Conservation (phyloP, 2,888 invertebrate genomes). For the Ecliptopera silaceata region DNA sequence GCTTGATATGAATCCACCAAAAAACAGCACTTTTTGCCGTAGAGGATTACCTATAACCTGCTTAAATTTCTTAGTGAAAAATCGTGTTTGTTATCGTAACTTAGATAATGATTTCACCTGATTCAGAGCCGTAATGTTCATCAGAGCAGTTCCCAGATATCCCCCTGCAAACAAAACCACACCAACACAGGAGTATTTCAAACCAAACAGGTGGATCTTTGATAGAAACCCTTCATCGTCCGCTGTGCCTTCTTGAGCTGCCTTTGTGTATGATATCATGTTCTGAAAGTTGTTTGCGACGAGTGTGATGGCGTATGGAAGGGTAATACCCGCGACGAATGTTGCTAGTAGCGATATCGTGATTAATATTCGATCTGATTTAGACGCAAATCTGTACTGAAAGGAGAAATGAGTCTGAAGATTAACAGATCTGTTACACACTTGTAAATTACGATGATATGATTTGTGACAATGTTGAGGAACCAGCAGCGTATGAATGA, state of each 20-base stretch:
- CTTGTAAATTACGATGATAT: no score
- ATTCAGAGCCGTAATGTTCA: constrained; percentile 86
- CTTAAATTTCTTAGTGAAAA: no score
- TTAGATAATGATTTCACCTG: constrained; percentile 67
- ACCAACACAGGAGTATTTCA: constrained; percentile 84
- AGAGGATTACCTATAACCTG: no score
- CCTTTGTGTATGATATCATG: constrained; percentile 80
- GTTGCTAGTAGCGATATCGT: constrained; percentile 73
- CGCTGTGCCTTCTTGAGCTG: constrained; percentile 34
- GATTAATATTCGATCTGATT: constrained; percentile 80
- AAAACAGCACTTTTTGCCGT: no score
- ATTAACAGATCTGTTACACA: not conserved
- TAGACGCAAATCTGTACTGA: constrained; percentile 86
- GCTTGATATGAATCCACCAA: no score
- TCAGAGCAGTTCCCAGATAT: constrained; percentile 84
- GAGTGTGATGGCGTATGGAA: constrained; percentile 53
- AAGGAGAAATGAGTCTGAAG: constrained; percentile 1
- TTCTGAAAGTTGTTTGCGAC: constrained; percentile 76
- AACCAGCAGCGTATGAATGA: no score
- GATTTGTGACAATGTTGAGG: no score
- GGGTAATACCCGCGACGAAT: constrained; percentile 45
- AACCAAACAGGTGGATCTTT: constrained; percentile 79
- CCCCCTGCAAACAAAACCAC: constrained; percentile 78
- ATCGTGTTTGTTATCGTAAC: no score
- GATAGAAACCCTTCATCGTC: constrained; percentile 67